Evolutionary conservation across 2,797 vertebrate species (phyloP).

Genomic region (Synaphobranchus kaupii): DNA sequence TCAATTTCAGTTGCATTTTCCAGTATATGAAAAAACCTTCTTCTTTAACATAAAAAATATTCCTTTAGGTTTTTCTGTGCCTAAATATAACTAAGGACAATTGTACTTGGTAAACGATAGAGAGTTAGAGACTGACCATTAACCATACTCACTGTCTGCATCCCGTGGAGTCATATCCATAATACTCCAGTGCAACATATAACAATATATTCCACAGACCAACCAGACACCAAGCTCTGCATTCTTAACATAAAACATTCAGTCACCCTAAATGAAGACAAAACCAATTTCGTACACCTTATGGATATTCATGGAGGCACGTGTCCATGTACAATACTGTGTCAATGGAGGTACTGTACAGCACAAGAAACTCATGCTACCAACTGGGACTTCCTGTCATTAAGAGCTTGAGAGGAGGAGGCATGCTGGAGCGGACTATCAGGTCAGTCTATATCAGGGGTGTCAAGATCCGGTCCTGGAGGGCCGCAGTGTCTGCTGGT

Average conservation of each 20-base stretch:
- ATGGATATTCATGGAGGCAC: background rate
- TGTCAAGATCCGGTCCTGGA: too few species aligned
- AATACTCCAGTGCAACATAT: background rate
- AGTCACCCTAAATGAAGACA: background rate
- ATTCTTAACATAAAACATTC: background rate
- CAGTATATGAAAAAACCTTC: background rate
- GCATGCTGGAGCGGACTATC: background rate
- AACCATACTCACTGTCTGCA: too few species aligned
- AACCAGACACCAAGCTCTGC: background rate
- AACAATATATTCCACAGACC: background rate
- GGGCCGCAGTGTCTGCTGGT: too few species aligned
- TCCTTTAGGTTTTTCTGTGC: background rate
- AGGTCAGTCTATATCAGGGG: background rate
- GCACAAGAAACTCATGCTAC: background rate
- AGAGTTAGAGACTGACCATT: background rate
- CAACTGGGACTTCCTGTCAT: background rate
- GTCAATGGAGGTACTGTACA: background rate
- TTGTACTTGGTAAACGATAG: background rate
- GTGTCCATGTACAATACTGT: background rate
- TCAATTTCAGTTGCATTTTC: background rate
- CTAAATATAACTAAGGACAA: background rate
- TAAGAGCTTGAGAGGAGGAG: background rate
- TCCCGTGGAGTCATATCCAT: too few species aligned
- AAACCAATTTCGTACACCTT: background rate
- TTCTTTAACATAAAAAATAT: conserved; percentile 4